Percentiles rank a stretch among this genome's conserved stretches.
phyloP scores from a whole-genome alignment of 2,113 vertebrate species.

The Oxygymnocypris stewartii region DNA sequence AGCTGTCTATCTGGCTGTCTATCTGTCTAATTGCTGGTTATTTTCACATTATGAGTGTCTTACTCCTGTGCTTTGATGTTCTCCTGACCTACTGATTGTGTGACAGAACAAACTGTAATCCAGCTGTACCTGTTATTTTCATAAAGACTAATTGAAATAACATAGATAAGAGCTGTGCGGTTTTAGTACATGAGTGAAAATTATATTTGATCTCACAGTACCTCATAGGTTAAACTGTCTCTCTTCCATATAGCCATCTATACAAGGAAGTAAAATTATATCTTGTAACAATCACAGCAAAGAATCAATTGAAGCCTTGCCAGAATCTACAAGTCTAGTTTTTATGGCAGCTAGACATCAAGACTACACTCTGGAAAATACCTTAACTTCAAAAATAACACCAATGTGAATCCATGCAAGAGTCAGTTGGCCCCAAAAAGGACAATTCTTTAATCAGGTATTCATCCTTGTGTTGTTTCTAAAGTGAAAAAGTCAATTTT shows the following conservation, averaged over 20 bases:
- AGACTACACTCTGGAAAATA: constrained; percentile 67
- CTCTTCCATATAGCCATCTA: constrained; percentile 64
- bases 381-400: constrained; percentile 60
- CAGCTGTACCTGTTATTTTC: neutral
- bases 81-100: neutral
- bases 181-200: constrained; percentile 64
- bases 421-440: neutral
- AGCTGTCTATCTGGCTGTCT: neutral
- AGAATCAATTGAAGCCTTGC: constrained; percentile 60
- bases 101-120: neutral
- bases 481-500: neutral
- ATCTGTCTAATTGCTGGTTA: neutral
- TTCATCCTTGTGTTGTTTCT: neutral
- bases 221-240: constrained; percentile 62
- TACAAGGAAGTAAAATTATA: constrained; percentile 75
- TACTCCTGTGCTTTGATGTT: constrained; percentile 57
- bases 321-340: neutral
- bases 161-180: constrained; percentile 76
- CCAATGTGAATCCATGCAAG: too few species aligned
- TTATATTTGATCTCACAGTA: constrained; percentile 63
- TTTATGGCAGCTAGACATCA: constrained; percentile 61
- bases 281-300: constrained; percentile 69
- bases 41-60: neutral
- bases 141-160: constrained; percentile 47
- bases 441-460: neutral